Conservation (phyloP, 2,888 invertebrate genomes). For the Caenorhabditis afra region DNA sequence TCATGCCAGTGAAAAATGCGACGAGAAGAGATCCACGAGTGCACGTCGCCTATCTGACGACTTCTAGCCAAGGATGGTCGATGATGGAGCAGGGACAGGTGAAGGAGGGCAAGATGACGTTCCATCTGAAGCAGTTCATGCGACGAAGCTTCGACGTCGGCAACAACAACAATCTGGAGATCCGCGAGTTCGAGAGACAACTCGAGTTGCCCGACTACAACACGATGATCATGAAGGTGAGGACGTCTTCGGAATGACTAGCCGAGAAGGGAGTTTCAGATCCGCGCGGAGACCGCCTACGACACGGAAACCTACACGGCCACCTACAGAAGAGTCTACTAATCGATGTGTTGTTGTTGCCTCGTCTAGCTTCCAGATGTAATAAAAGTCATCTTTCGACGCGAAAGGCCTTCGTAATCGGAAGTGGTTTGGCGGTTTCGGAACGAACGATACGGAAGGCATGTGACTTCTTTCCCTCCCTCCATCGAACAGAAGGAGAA, state of each 20-base stretch:
- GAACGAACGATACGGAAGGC: conserved; percentile 28
- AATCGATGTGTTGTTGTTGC: conserved; percentile 4
- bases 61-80: conserved; percentile 78
- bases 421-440: conserved; percentile 19
- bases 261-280: conserved; percentile 27
- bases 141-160: conserved; percentile 78
- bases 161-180: conserved; percentile 73
- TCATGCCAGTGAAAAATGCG: conserved; percentile 80
- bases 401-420: background rate
- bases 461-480: conserved; percentile 21
- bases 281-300: conserved; percentile 77
- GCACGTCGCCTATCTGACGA: conserved; percentile 79
- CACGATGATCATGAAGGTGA: conserved; percentile 74
- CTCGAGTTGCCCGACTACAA: conserved; percentile 77
- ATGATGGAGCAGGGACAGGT: conserved; percentile 80
- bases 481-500: background rate
- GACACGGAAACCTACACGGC: conserved; percentile 78
- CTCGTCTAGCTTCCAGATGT: conserved; percentile 19
- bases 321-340: conserved; percentile 68
- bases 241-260: background rate
- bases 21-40: conserved; percentile 78
- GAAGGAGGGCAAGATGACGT: conserved; percentile 76
- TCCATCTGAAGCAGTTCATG: conserved; percentile 79
- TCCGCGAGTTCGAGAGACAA: conserved; percentile 79
- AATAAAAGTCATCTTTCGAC: conserved; percentile 31